These are phyloP conservation scores for Grallaria varia DNA, from an alignment of 2,113 vertebrate genomes.

Conservation along the genomic window DNA sequence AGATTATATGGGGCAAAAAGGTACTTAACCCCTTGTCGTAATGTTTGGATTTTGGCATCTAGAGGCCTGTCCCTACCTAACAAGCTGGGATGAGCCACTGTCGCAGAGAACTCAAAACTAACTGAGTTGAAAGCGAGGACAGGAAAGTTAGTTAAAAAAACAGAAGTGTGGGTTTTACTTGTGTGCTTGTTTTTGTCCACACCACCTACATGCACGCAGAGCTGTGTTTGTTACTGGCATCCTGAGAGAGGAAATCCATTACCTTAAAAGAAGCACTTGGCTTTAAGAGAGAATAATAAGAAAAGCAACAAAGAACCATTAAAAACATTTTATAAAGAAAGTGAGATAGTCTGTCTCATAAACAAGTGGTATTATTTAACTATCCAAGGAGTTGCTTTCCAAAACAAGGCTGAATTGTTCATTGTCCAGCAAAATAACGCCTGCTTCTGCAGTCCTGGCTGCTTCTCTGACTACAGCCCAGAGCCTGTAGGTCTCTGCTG, in stretches of 20 bases:
- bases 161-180: neutral
- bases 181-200: neutral
- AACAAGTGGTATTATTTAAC: constrained; percentile 46
- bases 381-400: constrained; percentile 14
- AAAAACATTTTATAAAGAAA: constrained; percentile 42
- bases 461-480: neutral
- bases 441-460: constrained; percentile 1
- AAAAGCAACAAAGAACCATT: neutral
- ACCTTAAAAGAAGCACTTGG: constrained; percentile 44
- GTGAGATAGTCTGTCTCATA: constrained; percentile 26
- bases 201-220: neutral
- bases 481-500: neutral
- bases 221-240: neutral
- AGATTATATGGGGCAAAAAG: neutral
- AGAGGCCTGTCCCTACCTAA: neutral
- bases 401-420: constrained; percentile 44
- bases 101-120: neutral
- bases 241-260: constrained; percentile 29
- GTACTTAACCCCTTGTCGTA: neutral
- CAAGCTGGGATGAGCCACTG: neutral
- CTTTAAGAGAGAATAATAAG: constrained; percentile 25
- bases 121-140: neutral
- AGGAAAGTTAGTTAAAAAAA: neutral
- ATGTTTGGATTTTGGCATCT: neutral
- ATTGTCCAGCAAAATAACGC: neutral